phyloP scores from a whole-genome alignment of 2,113 vertebrate species.

The Melanocharis versteri region DNA sequence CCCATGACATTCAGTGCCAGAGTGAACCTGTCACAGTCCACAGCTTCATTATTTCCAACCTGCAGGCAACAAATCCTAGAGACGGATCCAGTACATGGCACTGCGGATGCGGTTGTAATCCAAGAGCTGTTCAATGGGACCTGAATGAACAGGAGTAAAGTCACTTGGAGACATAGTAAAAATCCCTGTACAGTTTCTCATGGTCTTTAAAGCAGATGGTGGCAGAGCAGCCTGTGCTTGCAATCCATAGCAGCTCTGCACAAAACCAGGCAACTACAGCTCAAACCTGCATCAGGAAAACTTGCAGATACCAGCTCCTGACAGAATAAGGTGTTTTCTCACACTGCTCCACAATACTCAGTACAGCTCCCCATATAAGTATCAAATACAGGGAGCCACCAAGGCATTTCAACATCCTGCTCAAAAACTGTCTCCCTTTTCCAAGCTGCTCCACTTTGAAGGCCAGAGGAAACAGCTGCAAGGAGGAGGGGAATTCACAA shows the following conservation, averaged over 20 bases:
- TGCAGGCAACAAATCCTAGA: slow-evolving; percentile 68
- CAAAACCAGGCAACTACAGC: not conserved
- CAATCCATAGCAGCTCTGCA: not conserved
- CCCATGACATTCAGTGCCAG: not conserved
- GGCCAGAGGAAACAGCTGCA: slow-evolving; percentile 33
- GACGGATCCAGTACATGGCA: slow-evolving; percentile 92
- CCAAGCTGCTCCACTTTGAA: not conserved
- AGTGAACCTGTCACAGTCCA: not conserved
- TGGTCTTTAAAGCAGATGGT: not conserved
- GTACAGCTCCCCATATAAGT: not conserved
- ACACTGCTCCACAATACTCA: not conserved
- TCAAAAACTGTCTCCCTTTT: not conserved
- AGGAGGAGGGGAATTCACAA: not conserved
- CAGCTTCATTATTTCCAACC: not conserved
- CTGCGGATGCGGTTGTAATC: slow-evolving; percentile 96
- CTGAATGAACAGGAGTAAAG: slow-evolving; percentile 67
- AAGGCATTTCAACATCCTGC: not conserved
- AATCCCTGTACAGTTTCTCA: not conserved
- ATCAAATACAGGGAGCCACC: not conserved
- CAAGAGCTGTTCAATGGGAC: slow-evolving; percentile 88
- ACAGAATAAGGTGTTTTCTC: not conserved
- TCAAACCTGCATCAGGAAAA: not conserved
- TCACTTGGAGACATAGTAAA: not conserved
- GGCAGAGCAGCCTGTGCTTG: not conserved
- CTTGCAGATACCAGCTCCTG: not conserved